Evolutionary conservation across 2,888 invertebrate genomes (phyloP).

Genomic region (Cerastis leucographa): DNA sequence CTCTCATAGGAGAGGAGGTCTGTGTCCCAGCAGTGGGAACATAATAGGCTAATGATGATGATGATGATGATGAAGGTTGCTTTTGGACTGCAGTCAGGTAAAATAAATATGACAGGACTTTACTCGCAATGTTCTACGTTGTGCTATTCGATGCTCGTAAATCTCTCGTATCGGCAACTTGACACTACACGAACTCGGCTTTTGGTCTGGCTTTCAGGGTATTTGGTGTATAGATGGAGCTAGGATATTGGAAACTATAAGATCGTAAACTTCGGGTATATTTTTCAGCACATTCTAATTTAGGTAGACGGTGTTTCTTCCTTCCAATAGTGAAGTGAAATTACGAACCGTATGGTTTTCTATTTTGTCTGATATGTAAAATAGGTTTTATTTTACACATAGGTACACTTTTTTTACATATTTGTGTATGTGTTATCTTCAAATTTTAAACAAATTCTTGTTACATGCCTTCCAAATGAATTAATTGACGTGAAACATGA

Average conservation of each 20-base stretch:
- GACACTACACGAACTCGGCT: constrained; percentile 40
- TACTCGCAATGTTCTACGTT: constrained; percentile 49
- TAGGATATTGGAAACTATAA: constrained; percentile 9
- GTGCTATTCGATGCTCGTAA: constrained; percentile 58
- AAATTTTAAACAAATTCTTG: neutral
- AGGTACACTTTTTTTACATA: too few species aligned
- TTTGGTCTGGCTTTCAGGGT: constrained; percentile 23
- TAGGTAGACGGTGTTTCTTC: neutral
- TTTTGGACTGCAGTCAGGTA: neutral
- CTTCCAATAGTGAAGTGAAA: neutral
- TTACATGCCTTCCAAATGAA: neutral
- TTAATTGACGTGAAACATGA: neutral
- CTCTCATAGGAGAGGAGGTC: too few species aligned
- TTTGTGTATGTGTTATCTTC: too few species aligned
- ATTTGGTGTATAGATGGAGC: constrained; percentile 17
- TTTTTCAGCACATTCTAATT: neutral
- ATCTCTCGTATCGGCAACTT: constrained; percentile 55
- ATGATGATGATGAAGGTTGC: too few species aligned
- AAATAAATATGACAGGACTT: neutral
- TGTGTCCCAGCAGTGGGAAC: too few species aligned
- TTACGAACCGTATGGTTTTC: too few species aligned
- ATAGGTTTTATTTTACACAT: neutral
- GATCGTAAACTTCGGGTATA: neutral
- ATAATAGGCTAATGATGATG: too few species aligned
- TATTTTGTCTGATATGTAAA: too few species aligned